Conservation (phyloP, 2,888 invertebrate genomes). For the Temnothorax unifasciatus region DNA sequence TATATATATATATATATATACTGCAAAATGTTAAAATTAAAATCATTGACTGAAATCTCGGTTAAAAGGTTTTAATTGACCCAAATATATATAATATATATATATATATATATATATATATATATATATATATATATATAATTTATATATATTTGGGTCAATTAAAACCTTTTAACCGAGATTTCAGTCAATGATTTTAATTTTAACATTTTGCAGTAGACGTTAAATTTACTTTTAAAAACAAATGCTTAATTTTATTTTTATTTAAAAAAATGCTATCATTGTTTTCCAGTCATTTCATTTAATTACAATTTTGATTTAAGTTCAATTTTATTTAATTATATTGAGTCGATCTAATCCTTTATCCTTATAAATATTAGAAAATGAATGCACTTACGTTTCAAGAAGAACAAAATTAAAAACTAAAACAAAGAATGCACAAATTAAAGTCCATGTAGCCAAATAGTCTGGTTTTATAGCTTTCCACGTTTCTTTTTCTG, state of each 20-base stretch:
- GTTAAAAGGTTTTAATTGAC: constrained; percentile 3
- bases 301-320: not conserved
- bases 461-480: constrained; percentile 91
- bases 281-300: not conserved
- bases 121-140: too few relatives aligned
- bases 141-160: not conserved
- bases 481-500: constrained; percentile 92
- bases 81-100: not conserved
- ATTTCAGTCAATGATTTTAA: constrained; percentile 11
- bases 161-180: not conserved
- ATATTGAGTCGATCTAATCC: not conserved
- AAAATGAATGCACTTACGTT: constrained; percentile 87
- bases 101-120: too few relatives aligned
- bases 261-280: not conserved
- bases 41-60: not conserved
- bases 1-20: not conserved
- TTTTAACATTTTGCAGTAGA: not conserved
- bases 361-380: not conserved
- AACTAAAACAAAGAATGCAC: constrained; percentile 93
- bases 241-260: not conserved
- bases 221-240: not conserved
- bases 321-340: not conserved
- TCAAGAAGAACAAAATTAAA: constrained; percentile 96
- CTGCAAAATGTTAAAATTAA: constrained; percentile 13
- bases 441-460: constrained; percentile 92